Base-by-base conservation (phyloP, 2,888 invertebrate genomes). In the Hipparchia sbordonii region DNA sequence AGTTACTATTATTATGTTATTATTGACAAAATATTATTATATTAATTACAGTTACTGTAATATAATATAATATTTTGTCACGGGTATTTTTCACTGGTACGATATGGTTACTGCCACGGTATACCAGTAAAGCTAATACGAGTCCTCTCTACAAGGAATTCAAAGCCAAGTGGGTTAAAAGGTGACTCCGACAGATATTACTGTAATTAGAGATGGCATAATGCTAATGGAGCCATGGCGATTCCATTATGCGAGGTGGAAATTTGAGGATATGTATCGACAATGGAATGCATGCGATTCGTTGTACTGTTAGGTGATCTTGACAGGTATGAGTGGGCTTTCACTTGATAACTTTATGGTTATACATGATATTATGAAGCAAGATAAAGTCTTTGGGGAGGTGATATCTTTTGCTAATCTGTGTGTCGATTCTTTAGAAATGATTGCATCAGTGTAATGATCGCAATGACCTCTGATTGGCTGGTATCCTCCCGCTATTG, bases 141-240 rank as follows among this genome's bases (percentile, higher is more conserved):
- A 56, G 56, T 13, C 56, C n/a, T 6, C 57, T 23, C 57, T 57
- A 57, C 8, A 23, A 85, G 91, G 92, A 88, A 89, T 91, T 89
- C 87, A 87, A 83, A 82, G 81, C 82, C 89, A 92, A 91, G 85
- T 92, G 85, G 93, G 92, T 92, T 92, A 92, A 91, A 92, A 91
- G 92, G 92, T 92, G 92, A 92, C 85, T 83, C 85, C 86, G 85
- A 77, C 87, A 86, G 84, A 83, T 88, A 88, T 90, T 89, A 88
- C 87, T 85, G 89, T 88, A 91, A 91, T 92, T 90, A 90, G 85
- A 87, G 85, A 82, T 83, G 82, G 84, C 85, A 89, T 85, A 85
- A 88, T 89, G 89, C 86, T 85, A 89, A 89, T 89, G 77, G 79
- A 72, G 78, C 10, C 52, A 77, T 78, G 80, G 77, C 80, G 81